Base-by-base conservation (phyloP, 2,113 vertebrate species). In the Xenopus borealis region DNA sequence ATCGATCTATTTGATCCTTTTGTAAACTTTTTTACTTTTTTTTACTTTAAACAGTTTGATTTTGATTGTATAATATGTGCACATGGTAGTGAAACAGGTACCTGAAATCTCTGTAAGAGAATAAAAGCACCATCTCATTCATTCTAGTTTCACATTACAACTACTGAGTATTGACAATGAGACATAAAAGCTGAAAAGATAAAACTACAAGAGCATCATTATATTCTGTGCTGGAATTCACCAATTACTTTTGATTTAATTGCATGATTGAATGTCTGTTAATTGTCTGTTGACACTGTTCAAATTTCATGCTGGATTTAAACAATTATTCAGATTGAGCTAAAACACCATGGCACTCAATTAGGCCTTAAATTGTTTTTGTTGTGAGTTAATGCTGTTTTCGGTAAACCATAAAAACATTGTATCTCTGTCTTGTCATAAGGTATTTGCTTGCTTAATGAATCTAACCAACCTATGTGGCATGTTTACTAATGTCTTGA, bases 221-320 rank as follows among this genome's bases (percentile, higher is more conserved):
- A 61, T 44, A 17, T 72, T 79, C 61, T 69, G 71, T 82, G 74
- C 69, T 78, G 63, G 73, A 73, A 71, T 81, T 76, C 58, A 57
- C 72, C 30, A 9, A 50, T 83, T 79, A 53, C 78, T 57, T 40
- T 58, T 75, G 78, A 79, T 79, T 76, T 84, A 83, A 81, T 81
- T 81, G 77, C 77, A 79, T 80, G 69, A 57, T 71, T 76, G 64
- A 78, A 65, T 63, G 69, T 53, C 12, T 69, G 66, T 74, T 80
- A 78, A 84, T 81, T 80, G 79, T 81, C 80, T 87, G 78, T 81
- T 84, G 79, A 83, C 79, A 71, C 67, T 78, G 46, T 19, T 76
- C 17, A 68, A 40, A 50, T 75, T 67, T 46, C 18, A 1, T 66
- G 72, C 82, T 69, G 76, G 68, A 80, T 72, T 81, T 81, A 79